Conservation (phyloP, 2,797 vertebrate species). For the Fundulus diaphanus region DNA sequence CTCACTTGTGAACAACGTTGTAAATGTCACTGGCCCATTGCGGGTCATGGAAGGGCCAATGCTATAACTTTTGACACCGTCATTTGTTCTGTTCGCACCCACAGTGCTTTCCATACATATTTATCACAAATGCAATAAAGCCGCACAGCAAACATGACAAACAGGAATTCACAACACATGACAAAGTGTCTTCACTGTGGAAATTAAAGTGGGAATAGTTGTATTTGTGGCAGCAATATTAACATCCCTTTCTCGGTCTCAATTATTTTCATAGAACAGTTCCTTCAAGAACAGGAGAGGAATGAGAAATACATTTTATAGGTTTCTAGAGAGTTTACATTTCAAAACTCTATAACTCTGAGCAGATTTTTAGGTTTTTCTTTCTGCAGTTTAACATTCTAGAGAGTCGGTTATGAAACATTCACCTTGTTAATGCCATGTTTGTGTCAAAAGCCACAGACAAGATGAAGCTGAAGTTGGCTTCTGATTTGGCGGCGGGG, state of each 20-base stretch:
- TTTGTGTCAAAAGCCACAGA: no score
- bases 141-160: slow-evolving; percentile 34
- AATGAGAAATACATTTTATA: slow-evolving; percentile 17
- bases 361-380: not conserved
- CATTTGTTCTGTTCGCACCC: slow-evolving; percentile 40
- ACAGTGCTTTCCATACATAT: slow-evolving; percentile 16
- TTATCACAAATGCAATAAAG: slow-evolving; percentile 44
- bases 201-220: slow-evolving; percentile 57
- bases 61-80: slow-evolving; percentile 37
- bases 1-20: slow-evolving; percentile 25
- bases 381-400: not conserved
- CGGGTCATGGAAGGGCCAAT: slow-evolving; percentile 12
- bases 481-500: no score
- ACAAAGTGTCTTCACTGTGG: slow-evolving; percentile 29
- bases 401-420: not conserved
- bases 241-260: slow-evolving; percentile 22
- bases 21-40: slow-evolving; percentile 17
- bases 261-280: slow-evolving; percentile 25
- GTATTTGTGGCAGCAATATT: slow-evolving; percentile 21
- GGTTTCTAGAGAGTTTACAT: not conserved
- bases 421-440: no score
- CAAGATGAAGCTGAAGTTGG: no score
- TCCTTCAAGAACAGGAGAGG: slow-evolving; percentile 28
- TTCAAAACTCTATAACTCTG: not conserved
- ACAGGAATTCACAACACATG: slow-evolving; percentile 42